phyloP scores from a whole-genome alignment of 2,113 vertebrate species.

The Toxotes chatareus region DNA sequence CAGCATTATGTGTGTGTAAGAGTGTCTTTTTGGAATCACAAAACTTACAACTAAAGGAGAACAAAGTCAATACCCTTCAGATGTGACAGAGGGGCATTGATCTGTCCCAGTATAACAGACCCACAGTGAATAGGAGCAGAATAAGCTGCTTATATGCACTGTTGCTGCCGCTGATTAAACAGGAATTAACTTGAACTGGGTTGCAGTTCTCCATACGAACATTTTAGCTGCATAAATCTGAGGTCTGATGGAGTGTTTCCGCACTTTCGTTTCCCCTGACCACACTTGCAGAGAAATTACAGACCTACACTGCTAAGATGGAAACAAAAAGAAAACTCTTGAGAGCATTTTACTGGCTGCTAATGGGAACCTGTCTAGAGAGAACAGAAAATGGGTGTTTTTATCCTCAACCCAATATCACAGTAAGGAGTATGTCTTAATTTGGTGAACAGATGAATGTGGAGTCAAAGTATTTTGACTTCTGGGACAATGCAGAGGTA shows the following conservation, averaged over 20 bases:
- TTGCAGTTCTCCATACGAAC: constrained; percentile 52
- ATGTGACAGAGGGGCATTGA: constrained; percentile 25
- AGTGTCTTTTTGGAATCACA: not conserved
- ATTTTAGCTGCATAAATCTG: constrained; percentile 46
- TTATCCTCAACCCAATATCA: no score
- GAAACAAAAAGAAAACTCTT: not conserved
- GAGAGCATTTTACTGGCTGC: not conserved
- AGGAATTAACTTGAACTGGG: constrained; percentile 65
- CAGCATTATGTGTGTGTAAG: no score
- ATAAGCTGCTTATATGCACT: constrained; percentile 71
- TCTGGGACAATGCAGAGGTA: no score
- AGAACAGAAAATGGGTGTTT: no score
- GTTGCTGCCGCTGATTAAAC: constrained; percentile 68
- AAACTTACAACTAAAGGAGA: not conserved
- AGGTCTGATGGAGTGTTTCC: constrained; percentile 66
- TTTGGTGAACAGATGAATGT: no score
- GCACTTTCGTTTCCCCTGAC: constrained; percentile 53
- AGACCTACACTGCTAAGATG: not conserved
- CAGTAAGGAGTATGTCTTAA: no score
- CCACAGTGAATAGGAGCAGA: constrained; percentile 48
- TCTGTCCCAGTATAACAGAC: constrained; percentile 32
- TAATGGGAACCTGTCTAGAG: not conserved
- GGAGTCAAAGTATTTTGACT: no score
- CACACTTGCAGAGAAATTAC: not conserved
- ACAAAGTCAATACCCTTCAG: constrained; percentile 13